Evolutionary conservation across 2,797 vertebrate species (phyloP).

Genomic region (Monodelphis domestica): DNA sequence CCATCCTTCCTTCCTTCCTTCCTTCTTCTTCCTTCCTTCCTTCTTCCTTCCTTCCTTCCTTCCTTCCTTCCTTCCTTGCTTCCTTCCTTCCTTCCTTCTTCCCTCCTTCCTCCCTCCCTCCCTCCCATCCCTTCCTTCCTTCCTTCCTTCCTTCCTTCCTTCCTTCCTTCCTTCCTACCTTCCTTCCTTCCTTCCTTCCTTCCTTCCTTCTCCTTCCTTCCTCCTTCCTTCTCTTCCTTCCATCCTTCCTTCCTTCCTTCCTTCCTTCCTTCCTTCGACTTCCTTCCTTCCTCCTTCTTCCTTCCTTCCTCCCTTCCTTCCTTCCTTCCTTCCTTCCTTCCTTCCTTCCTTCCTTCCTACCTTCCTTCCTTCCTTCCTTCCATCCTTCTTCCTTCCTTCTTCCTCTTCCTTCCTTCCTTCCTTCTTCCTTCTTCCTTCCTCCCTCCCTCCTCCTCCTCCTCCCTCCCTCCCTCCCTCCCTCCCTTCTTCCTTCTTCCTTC

Average conservation of each 20-base stretch:
- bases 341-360: too few relatives aligned
- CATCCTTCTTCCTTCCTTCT: neutral
- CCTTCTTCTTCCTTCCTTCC: too few relatives aligned
- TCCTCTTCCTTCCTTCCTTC: neutral
- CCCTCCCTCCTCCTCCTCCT: fast-evolving
- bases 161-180: neutral
- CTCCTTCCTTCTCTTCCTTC: neutral
- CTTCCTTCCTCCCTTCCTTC: fast-evolving
- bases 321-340: fast-evolving
- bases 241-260: too few relatives aligned
- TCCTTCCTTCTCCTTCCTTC: fast-evolving
- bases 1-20: neutral
- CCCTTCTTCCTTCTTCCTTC: too few relatives aligned
- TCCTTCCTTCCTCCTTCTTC: too few relatives aligned
- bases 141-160: neutral
- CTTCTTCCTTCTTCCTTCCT: neutral
- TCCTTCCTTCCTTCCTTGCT: too few relatives aligned
- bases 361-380: too few relatives aligned
- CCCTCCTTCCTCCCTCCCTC: fast-evolving
- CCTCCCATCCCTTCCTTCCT: too few relatives aligned
- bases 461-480: neutral
- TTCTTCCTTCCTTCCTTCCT: fast-evolving
- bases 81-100: fast-evolving
- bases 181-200: neutral
- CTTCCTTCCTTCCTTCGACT: fast-evolving